Evolutionary conservation across 2,797 vertebrate genomes (phyloP).

Genomic region (Sciurus vulgaris): DNA sequence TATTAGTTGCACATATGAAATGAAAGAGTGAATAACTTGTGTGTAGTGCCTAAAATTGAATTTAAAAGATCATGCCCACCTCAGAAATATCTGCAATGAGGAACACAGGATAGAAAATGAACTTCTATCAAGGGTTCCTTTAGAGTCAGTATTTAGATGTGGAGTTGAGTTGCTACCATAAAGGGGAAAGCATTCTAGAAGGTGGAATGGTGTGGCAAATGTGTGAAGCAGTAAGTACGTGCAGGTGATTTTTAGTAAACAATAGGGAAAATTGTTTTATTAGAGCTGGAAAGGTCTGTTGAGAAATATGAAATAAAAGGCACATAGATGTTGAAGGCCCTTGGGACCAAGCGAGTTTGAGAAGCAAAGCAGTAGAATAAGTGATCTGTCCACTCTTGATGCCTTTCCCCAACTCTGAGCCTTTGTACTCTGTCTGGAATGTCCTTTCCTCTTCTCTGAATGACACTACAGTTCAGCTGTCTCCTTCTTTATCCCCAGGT

Average conservation of each 20-base stretch:
- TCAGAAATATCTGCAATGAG: background rate
- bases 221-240: background rate
- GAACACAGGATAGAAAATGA: background rate
- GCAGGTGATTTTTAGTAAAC: background rate
- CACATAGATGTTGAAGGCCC: background rate
- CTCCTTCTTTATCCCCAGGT: background rate
- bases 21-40: slow-evolving; percentile 40
- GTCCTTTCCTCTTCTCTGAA: background rate
- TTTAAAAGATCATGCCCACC: slow-evolving; percentile 7
- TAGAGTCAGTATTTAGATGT: background rate
- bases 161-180: background rate
- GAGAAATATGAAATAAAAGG: background rate
- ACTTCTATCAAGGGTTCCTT: background rate
- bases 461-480: background rate
- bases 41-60: slow-evolving; percentile 18
- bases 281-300: background rate
- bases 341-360: background rate
- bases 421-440: slow-evolving; percentile 24
- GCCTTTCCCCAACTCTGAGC: background rate
- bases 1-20: background rate
- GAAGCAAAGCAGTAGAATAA: background rate
- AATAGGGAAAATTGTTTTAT: background rate
- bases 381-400: background rate
- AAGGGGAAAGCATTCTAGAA: background rate
- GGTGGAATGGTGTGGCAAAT: background rate